Conservation (phyloP, 2,797 vertebrate species). For the Basileuterus tristriatus region DNA sequence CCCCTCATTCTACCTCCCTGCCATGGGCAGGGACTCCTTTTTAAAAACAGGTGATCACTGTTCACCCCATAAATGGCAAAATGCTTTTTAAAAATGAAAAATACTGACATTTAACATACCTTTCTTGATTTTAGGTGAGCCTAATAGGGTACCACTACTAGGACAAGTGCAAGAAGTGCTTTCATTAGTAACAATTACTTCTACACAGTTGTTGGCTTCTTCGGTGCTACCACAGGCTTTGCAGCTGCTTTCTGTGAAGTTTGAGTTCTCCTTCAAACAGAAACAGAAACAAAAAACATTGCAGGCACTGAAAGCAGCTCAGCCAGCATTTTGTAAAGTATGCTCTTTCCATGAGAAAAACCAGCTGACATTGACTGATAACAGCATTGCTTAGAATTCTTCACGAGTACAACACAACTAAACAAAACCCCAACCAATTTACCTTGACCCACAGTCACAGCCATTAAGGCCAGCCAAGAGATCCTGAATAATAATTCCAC, state of each 20-base stretch:
- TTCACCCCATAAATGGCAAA: background rate
- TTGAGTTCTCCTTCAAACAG: slow-evolving; percentile 80
- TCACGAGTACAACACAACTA: background rate
- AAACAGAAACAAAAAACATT: background rate
- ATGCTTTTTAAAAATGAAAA: background rate
- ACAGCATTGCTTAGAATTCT: background rate
- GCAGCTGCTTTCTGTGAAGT: slow-evolving; percentile 83
- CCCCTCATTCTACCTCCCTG: background rate
- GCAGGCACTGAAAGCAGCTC: background rate
- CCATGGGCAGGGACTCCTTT: background rate
- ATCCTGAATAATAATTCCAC: background rate
- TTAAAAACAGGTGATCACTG: background rate
- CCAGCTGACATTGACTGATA: background rate
- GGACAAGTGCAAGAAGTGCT: slow-evolving; percentile 86
- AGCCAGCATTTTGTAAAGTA: background rate
- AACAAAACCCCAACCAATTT: background rate
- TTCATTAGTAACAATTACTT: slow-evolving; percentile 80
- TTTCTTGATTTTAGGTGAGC: slow-evolving; percentile 87
- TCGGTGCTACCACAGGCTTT: slow-evolving; percentile 84
- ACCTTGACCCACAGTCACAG: background rate
- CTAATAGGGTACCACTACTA: slow-evolving; percentile 79
- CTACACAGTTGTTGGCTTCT: slow-evolving; percentile 79
- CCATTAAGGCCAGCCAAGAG: background rate
- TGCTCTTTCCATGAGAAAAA: background rate
- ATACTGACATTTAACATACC: slow-evolving; percentile 69